Evolutionary conservation across 2,113 vertebrate species (phyloP), one percentile per base, ranked within the genome.

Genomic region (Erpornis zantholeuca): DNA sequence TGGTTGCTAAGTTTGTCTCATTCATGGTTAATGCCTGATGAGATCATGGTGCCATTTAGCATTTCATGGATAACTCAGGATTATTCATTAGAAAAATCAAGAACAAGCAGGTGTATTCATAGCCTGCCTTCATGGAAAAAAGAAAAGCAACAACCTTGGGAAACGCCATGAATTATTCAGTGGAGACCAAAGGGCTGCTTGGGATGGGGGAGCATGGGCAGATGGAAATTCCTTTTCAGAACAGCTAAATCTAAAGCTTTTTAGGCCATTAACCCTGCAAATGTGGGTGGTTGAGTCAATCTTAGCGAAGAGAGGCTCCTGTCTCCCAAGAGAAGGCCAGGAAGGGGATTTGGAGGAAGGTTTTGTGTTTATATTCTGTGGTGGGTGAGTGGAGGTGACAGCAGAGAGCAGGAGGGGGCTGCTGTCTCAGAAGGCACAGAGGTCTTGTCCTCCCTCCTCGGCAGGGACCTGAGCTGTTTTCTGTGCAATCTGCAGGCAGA

Each of bases 1-100:
- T 27, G 49, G 98, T 98, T 98, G 97, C 97, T 98, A 98, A 88
- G 97, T 84, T 97, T 94, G 92, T 76, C 94, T 97, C 96, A 92
- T 92, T 93, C 90, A 9, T 59, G 82, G 93, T 92, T 97, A 91
- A 88, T 50, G 70, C 96, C 92, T 78, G 90, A 69, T 97, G 97
- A 98, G 96, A 59, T 98, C 97, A 97, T 90, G 90, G 89, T 96
- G 88, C 96, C 90, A 70, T 68, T 90, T 80, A 91, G 44, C 70
- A 16, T 90, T 92, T 94, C 70, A 68, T 78, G 95, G 96, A 56
- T 97, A 97, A 97, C 97, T 94, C 84, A 54, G 90, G 96, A 93
- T 98, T 97, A 97, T 97, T 96, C 96, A 88, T 94, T 90, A 88
- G 88, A 66, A 81, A 82, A 96, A 94, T 66, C 64, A 68, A 69